These are phyloP conservation scores for Tauraco erythrolophus DNA, from an alignment of 2,113 vertebrate genomes.

Conservation along the genomic window DNA sequence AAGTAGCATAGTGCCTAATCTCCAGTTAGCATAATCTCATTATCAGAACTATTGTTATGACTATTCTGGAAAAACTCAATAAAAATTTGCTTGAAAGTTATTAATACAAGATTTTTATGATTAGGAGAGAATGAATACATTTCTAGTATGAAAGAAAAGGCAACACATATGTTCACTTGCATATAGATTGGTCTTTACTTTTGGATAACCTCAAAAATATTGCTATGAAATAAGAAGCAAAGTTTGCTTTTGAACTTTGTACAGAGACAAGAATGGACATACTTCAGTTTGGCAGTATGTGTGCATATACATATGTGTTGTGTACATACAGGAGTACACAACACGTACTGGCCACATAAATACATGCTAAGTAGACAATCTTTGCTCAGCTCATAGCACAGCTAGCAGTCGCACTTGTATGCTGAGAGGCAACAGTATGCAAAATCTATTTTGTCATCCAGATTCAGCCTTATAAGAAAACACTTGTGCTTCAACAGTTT, in stretches of 20 bases:
- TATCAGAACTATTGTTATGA: neutral
- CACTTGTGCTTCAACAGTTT: neutral
- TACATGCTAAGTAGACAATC: neutral
- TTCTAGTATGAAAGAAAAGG: neutral
- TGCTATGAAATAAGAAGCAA: neutral
- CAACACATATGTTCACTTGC: neutral
- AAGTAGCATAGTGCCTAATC: neutral
- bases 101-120: neutral
- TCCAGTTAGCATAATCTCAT: neutral
- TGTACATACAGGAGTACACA: neutral
- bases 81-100: neutral
- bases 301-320: neutral
- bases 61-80: neutral
- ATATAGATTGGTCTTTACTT: neutral
- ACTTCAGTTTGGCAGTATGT: neutral
- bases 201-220: neutral
- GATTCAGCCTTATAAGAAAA: neutral
- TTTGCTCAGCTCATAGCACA: neutral
- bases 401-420: neutral
- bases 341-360: neutral
- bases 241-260: neutral
- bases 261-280: neutral
- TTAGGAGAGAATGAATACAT: neutral
- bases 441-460: neutral
- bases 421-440: neutral